phyloP scores from a whole-genome alignment of 2,113 vertebrate species.

The Natator depressus region DNA sequence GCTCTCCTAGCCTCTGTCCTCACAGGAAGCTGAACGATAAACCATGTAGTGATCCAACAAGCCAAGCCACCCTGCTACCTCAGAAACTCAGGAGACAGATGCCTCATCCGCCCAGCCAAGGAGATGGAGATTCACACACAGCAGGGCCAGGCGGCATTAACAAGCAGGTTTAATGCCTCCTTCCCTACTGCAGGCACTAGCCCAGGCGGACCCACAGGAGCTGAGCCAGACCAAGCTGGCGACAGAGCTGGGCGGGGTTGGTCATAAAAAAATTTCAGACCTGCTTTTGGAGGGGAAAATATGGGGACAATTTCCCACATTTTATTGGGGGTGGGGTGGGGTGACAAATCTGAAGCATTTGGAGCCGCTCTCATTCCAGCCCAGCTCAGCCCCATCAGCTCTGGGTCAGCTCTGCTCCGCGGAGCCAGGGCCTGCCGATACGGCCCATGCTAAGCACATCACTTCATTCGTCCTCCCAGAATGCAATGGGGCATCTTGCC shows the following conservation, averaged over 20 bases:
- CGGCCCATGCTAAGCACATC: background rate
- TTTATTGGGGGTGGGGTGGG: too few species aligned
- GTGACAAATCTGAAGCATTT: background rate
- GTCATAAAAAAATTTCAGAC: background rate
- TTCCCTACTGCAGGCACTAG: too few species aligned
- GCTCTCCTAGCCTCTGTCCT: background rate
- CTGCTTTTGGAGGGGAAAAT: background rate
- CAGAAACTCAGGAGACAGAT: background rate
- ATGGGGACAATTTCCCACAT: background rate
- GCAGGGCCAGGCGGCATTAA: background rate
- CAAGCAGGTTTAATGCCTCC: background rate
- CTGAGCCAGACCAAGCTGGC: background rate
- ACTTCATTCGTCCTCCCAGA: background rate
- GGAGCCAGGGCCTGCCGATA: rapidly evolving
- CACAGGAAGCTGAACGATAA: background rate
- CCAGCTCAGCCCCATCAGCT: background rate
- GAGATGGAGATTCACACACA: background rate
- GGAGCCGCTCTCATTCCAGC: background rate
- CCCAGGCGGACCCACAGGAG: background rate
- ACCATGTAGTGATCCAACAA: background rate
- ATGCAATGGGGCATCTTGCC: background rate
- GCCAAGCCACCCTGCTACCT: background rate
- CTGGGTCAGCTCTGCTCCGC: rapidly evolving
- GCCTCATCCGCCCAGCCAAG: background rate
- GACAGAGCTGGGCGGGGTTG: background rate